These are phyloP conservation scores for Peromyscus leucopus DNA, from an alignment of 2,113 vertebrate genomes.

Conservation along the genomic window DNA sequence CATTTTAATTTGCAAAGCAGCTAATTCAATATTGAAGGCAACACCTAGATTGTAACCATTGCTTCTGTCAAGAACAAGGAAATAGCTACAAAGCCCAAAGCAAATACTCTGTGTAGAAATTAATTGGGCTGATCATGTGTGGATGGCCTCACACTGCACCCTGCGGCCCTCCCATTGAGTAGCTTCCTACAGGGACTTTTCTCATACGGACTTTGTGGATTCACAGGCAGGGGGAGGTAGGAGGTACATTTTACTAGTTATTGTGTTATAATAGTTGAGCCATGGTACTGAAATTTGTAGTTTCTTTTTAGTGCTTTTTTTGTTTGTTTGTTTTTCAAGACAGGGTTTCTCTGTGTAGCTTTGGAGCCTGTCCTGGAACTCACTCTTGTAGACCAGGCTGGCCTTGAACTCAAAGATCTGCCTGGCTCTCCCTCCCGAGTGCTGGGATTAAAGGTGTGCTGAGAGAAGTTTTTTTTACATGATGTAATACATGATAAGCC, in stretches of 20 bases:
- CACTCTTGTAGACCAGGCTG: no score
- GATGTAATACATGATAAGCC: background rate
- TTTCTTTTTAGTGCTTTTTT: background rate
- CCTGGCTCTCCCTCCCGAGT: no score
- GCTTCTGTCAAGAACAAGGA: background rate
- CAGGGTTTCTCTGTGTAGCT: no score
- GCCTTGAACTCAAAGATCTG: no score
- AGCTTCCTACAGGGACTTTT: slow-evolving; percentile 45
- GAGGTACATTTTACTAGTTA: background rate
- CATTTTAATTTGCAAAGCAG: slow-evolving; percentile 50
- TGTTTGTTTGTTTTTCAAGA: no score
- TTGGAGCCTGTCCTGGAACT: no score
- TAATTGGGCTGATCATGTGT: slow-evolving; percentile 5
- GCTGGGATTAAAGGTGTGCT: no score
- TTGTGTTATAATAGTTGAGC: background rate
- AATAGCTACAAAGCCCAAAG: slow-evolving; percentile 71
- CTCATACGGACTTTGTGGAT: slow-evolving; percentile 1
- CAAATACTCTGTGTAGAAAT: slow-evolving; percentile 22
- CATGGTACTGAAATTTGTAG: background rate
- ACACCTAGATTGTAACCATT: slow-evolving; percentile 35
- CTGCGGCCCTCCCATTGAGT: background rate
- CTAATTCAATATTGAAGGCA: background rate
- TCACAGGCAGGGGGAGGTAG: background rate
- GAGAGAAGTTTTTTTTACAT: background rate
- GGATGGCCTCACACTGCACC: background rate